Base-by-base conservation (phyloP, 2,113 vertebrate species). In the Psittacula cyanocephala region DNA sequence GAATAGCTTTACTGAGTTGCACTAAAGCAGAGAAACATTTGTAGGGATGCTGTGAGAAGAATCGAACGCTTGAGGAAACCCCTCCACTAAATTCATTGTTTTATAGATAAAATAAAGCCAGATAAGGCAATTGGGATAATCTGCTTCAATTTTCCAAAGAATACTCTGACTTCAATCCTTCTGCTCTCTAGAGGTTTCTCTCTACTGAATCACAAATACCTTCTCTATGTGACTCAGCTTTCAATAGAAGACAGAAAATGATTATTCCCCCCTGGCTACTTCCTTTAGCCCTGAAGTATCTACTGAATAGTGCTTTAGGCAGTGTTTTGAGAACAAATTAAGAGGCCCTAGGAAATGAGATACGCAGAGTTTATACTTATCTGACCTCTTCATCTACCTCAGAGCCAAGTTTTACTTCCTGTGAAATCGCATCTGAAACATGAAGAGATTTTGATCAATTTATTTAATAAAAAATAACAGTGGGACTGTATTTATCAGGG, bases 311-410 rank as follows among this genome's bases (percentile, higher is more conserved):
- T 52, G 35, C 7, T 52, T 90, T n/a, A 59, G 29, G 22, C 25
- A 67, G 11, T 41, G 13, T 44, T 74, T 70, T 17, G 31, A 17
- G 44, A 94, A 93, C 10, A 91, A 81, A 90, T 41, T 75, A 53
- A 37, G 31, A 67, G 10, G n/a, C 11, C 11, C 43, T 33, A 70
- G 71, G 22, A 83, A 91, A 91, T 52, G 2, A 81, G 22, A 72
- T 57, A 43, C 8, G 10, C 17, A 84, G 18, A 93, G 5, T 63
- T 59, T 81, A 86, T 90, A 89, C 41, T 91, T 96, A 97, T 95
- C 98, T 97, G 81, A 98, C 98, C 98, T 98, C 97, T 94, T 97
- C 91, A 74, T 97, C 96, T 84, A 96, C 77, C 55, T 96, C 94
- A 68, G 97, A 92, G 72, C 97, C 92, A 96, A 94, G 92, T 67